Evolutionary conservation across 1,140 invertebrate genomes (phyloP).

Genomic region (Drosophila sp.): DNA sequence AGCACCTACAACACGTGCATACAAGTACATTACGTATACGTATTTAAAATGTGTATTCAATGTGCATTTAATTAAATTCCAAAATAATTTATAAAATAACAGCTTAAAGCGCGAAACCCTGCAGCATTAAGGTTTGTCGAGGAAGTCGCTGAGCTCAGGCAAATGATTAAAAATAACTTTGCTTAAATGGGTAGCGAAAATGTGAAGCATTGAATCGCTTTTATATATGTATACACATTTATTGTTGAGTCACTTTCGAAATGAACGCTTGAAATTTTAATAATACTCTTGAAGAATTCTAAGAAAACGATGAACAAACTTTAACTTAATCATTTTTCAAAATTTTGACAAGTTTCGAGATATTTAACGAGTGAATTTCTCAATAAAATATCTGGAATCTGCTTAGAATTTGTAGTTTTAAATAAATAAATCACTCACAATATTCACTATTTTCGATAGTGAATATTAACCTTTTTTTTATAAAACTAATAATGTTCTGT

Average conservation of each 20-base stretch:
- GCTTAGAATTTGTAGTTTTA: no score
- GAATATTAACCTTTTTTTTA: no score
- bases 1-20: neutral
- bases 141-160: constrained; percentile 1
- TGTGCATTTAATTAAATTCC: constrained; percentile 20
- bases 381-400: no score
- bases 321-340: no score
- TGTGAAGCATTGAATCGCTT: constrained; percentile 26
- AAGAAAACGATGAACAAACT: neutral
- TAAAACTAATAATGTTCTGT: no score
- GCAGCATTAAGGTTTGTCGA: constrained; percentile 11
- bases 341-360: no score
- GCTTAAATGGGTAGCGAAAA: constrained; percentile 1
- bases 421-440: no score
- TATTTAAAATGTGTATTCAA: constrained; percentile 7
- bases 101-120: constrained; percentile 19
- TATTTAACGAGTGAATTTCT: no score
- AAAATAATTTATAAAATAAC: constrained; percentile 28
- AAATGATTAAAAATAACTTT: constrained; percentile 44
- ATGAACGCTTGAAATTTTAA: constrained; percentile 13
- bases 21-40: neutral
- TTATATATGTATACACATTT: neutral
- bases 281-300: neutral
- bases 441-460: no score
- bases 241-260: constrained; percentile 20